A percentile compares a stretch with the other conserved stretches of the same genome.
phyloP scores from a whole-genome alignment of 2,888 invertebrate genomes.

The Terebella lapidaria region DNA sequence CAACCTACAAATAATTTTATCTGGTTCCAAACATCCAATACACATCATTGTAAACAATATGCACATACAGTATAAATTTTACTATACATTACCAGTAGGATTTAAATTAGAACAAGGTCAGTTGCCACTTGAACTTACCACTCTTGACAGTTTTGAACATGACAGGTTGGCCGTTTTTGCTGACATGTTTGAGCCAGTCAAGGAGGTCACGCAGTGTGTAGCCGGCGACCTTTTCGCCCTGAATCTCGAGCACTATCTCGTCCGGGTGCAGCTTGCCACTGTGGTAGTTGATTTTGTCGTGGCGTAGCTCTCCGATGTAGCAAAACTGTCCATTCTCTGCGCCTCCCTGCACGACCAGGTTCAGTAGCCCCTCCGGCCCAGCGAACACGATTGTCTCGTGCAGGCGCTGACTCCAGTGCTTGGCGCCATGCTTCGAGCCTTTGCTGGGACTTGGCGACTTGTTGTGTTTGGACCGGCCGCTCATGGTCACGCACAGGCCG shows the following conservation, averaged over 20 bases:
- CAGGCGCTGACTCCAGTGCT: constrained; percentile 55
- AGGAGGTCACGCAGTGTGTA: constrained; percentile 59
- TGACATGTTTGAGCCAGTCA: constrained; percentile 58
- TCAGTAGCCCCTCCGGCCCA: constrained; percentile 51
- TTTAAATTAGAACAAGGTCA: too few species aligned
- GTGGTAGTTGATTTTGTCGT: constrained; percentile 45
- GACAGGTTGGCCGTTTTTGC: constrained; percentile 57
- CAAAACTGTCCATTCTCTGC: constrained; percentile 55
- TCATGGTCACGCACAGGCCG: too few species aligned
- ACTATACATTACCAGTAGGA: too few species aligned
- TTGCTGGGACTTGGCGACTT: constrained; percentile 1
- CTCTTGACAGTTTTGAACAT: constrained; percentile 57
- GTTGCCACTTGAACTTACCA: too few species aligned
- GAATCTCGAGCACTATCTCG: constrained; percentile 58
- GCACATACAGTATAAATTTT: too few species aligned
- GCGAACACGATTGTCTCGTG: constrained; percentile 54
- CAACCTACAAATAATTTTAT: too few species aligned
- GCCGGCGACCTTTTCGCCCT: constrained; percentile 60
- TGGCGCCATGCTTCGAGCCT: constrained; percentile 22
- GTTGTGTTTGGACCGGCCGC: background rate
- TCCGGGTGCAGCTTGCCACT: constrained; percentile 44
- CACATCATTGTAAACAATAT: too few species aligned
- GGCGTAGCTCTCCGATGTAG: constrained; percentile 40
- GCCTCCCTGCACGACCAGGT: constrained; percentile 55
- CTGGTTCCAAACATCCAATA: too few species aligned